phyloP scores from a whole-genome alignment of 2,113 vertebrate genomes.

The Pangasianodon hypophthalmus region DNA sequence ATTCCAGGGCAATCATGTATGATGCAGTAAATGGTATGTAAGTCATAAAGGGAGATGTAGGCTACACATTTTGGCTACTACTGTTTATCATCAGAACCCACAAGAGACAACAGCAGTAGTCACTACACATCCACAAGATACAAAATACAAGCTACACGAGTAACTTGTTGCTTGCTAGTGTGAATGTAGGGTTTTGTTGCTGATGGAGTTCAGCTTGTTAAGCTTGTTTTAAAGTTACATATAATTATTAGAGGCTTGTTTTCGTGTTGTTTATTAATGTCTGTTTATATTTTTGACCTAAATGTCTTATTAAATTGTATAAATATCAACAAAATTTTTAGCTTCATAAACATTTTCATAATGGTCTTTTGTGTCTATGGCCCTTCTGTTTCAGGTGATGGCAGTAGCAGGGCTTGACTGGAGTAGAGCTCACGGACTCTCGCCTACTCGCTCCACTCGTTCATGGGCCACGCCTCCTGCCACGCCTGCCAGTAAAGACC shows the following conservation, averaged over 20 bases:
- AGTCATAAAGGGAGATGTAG: no score
- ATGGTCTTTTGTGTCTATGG: background rate
- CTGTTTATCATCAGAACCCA: background rate
- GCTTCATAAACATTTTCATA: background rate
- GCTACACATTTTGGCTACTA: no score
- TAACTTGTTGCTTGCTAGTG: background rate
- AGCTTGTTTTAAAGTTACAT: background rate
- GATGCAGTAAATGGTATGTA: no score
- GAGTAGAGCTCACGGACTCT: conserved; percentile 90
- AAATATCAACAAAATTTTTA: background rate
- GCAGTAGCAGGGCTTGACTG: conserved; percentile 96
- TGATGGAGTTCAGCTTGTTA: background rate
- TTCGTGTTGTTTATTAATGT: background rate
- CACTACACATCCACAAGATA: background rate
- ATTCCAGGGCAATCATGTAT: no score
- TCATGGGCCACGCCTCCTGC: conserved; percentile 97
- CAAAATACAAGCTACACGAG: background rate
- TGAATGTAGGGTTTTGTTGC: background rate
- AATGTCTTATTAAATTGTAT: background rate
- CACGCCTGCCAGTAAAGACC: conserved; percentile 86
- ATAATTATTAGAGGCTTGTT: background rate
- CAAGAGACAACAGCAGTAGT: background rate
- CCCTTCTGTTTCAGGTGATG: conserved; percentile 82
- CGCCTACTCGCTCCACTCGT: conserved; percentile 89
- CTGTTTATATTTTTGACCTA: background rate